phyloP scores from a whole-genome alignment of 2,113 vertebrate species.

The Dicentrarchus labrax region DNA sequence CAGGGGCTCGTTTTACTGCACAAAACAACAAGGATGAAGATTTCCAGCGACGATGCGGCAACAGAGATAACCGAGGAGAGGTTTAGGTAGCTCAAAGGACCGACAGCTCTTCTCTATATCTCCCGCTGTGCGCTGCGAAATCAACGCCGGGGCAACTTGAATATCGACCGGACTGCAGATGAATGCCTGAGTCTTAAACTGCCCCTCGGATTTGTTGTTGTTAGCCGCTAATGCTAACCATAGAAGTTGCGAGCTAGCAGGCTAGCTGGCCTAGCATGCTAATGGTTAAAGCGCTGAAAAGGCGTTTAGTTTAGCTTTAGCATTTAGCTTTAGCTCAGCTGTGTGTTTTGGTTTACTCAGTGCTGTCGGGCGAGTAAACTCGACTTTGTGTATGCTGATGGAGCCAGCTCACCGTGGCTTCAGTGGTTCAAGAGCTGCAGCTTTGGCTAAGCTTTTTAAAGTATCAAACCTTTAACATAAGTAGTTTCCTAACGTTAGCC shows the following conservation, averaged over 20 bases:
- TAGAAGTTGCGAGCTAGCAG: constrained; percentile 63
- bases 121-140: neutral
- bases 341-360: too few relatives aligned
- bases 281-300: constrained; percentile 32
- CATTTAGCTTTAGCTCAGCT: too few relatives aligned
- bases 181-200: constrained; percentile 37
- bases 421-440: constrained; percentile 37
- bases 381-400: constrained; percentile 55
- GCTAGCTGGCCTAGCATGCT: constrained; percentile 73
- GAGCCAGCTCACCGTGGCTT: constrained; percentile 53
- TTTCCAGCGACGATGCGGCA: constrained; percentile 46
- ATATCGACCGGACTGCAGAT: constrained; percentile 56
- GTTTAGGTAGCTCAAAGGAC: constrained; percentile 38
- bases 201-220: constrained; percentile 72
- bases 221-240: constrained; percentile 74
- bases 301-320: constrained; percentile 7
- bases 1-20: constrained; percentile 65
- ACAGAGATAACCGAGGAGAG: constrained; percentile 33
- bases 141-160: neutral
- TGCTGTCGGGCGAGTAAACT: constrained; percentile 8
- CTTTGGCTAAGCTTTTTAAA: constrained; percentile 45
- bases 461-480: constrained; percentile 10
- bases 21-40: constrained; percentile 73
- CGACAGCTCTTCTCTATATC: neutral
- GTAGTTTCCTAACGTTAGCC: constrained; percentile 61